A percentile compares a stretch with the other conserved stretches of the same genome.
Evolutionary conservation across 2,797 vertebrate species (phyloP).

Genomic region (Acrossocheilus wenchowensis): DNA sequence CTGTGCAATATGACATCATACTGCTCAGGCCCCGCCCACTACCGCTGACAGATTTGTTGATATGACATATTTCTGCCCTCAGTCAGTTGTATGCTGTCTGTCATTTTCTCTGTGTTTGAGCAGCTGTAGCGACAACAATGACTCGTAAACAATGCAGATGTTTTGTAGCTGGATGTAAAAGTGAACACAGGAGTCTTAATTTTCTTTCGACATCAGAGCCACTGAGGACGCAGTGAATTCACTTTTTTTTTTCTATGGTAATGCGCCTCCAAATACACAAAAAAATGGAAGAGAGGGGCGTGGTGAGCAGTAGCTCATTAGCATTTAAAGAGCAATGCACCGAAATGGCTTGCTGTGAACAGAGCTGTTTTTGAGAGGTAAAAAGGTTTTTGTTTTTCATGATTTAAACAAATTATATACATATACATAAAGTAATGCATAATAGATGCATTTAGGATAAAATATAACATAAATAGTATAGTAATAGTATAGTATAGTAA

Average conservation of each 20-base stretch:
- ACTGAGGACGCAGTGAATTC: background rate
- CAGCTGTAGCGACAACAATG: background rate
- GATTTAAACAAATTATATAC: background rate
- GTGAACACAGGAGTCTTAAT: background rate
- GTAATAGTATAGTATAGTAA: no score
- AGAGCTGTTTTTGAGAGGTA: no score
- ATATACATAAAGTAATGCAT: background rate
- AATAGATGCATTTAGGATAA: background rate
- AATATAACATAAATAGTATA: no score
- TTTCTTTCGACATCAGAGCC: background rate
- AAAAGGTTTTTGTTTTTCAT: background rate
- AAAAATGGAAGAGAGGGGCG: background rate
- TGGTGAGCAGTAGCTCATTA: background rate
- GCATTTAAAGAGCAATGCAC: background rate
- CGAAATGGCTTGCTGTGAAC: no score
- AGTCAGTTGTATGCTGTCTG: no score
- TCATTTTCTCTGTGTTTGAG: background rate
- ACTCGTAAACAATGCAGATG: background rate
- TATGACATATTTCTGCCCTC: background rate
- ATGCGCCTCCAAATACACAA: background rate
- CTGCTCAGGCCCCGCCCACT: background rate
- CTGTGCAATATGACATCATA: background rate
- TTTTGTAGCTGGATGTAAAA: background rate
- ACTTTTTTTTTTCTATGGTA: background rate
- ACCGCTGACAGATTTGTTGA: background rate